phyloP scores from a whole-genome alignment of 37 sponge, comb jelly and placozoan genomes.

The Ianthella basta region DNA sequence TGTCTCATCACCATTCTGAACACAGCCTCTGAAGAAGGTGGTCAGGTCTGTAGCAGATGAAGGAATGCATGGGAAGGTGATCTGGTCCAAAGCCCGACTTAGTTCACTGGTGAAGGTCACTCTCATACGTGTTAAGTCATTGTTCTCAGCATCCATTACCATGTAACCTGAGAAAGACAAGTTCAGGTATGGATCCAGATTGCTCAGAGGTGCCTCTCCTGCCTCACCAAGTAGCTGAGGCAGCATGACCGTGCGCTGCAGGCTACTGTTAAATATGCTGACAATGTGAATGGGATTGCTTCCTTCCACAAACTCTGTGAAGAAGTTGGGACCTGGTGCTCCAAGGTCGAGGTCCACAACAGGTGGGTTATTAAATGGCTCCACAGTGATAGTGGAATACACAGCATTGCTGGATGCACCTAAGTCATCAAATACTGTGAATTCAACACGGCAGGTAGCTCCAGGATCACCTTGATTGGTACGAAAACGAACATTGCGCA shows the following conservation, averaged over 20 bases:
- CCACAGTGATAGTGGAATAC: slow-evolving; percentile 33
- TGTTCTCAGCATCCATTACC: slow-evolving; percentile 56
- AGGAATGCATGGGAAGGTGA: slow-evolving; percentile 61
- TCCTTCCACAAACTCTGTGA: slow-evolving; percentile 51
- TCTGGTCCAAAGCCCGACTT: slow-evolving; percentile 48
- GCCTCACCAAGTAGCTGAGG: slow-evolving; percentile 63
- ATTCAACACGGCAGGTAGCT: slow-evolving; percentile 50
- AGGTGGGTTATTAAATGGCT: slow-evolving; percentile 59
- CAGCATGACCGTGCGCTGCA: slow-evolving; percentile 46
- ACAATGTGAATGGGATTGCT: slow-evolving; percentile 59
- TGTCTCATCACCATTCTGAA: slow-evolving; percentile 11
- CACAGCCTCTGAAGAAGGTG: slow-evolving; percentile 25
- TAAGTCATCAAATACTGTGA: slow-evolving; percentile 47
- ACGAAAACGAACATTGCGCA: neutral
- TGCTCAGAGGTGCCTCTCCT: slow-evolving; percentile 59
- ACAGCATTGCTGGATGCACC: slow-evolving; percentile 33
- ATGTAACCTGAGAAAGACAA: slow-evolving; percentile 73
- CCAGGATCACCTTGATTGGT: slow-evolving; percentile 6
- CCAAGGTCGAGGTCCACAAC: slow-evolving; percentile 74
- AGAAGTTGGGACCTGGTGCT: slow-evolving; percentile 52
- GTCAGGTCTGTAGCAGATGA: neutral
- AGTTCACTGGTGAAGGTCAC: slow-evolving; percentile 31
- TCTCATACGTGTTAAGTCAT: slow-evolving; percentile 54
- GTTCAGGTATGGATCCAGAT: slow-evolving; percentile 41
- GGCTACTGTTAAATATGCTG: slow-evolving; percentile 64